phyloP scores from a whole-genome alignment of 2,797 vertebrate species.

The Manis pentadactyla region DNA sequence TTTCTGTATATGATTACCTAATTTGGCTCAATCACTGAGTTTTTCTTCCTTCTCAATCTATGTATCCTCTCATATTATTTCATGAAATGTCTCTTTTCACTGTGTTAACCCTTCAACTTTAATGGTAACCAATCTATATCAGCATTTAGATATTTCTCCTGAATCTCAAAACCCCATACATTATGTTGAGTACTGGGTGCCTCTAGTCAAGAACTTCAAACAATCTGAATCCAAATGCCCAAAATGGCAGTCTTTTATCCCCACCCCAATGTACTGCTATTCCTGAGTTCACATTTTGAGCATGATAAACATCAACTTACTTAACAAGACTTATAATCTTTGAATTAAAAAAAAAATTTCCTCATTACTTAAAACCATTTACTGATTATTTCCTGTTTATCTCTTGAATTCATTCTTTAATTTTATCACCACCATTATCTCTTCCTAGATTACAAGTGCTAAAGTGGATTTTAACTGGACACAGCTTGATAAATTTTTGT shows the following conservation, averaged over 20 bases:
- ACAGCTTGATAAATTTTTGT: not conserved
- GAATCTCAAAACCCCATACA: not conserved
- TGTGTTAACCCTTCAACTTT: not conserved
- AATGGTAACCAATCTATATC: not conserved
- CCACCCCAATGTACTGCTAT: not conserved
- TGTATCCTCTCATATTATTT: not conserved
- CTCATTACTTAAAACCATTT: not conserved
- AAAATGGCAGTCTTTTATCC: not conserved
- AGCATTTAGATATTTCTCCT: not conserved
- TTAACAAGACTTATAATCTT: not conserved
- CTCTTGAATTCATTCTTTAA: not conserved
- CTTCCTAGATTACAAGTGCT: not conserved
- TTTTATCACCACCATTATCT: not conserved
- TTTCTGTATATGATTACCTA: not conserved
- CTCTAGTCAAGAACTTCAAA: not conserved
- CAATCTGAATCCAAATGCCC: not conserved
- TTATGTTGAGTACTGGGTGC: not conserved
- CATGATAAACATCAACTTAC: not conserved
- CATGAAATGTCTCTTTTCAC: not conserved
- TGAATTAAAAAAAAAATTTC: not conserved
- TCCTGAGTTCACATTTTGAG: not conserved
- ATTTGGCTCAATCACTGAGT: not conserved
- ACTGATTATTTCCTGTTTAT: not conserved
- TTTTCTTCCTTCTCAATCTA: not conserved
- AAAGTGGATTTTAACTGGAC: not conserved